Evolutionary conservation across 1,140 invertebrate genomes (phyloP), one percentile per base, ranked within the genome.

Genomic region (Globodera rostochiensis): DNA sequence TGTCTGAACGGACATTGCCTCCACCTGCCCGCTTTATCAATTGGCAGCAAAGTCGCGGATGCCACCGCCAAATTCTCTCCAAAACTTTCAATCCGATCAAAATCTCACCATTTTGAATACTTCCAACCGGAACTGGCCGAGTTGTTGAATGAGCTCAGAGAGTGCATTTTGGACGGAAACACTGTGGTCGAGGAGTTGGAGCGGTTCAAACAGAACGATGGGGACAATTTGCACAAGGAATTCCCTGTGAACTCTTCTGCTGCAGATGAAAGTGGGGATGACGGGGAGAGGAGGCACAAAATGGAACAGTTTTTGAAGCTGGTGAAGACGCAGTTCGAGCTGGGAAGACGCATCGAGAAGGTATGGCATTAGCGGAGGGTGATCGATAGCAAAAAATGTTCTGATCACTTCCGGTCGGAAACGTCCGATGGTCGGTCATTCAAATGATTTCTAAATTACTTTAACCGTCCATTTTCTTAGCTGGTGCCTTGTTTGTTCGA

Each of bases 401-500:
- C 21, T 1, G 13, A 66, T 15, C 13, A 66, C 60, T 15, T 2
- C 60, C 21, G 60, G 3, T 21, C 13, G 60, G 60, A 25, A 25
- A 25, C 25, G 25, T 25, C 25, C 25, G 25, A 25, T 25, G 25
- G 25, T 25, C 25, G 25, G 25, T 25, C 25, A 25, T 25, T 25
- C 25, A 25, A 25, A 25, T 25, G 25, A 25, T 25, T 25, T 25
- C 25, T 25, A 0, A 25, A 25, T 25, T 25, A 9, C 8, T 70
- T 70, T 11, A 11, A n/a, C 6, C n/a, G 36, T 70, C 1, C 67
- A 8, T 70, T 25, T 3, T n/a, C 67, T 70, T n/a, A 71, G 69
- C 36, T 78, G 25, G 70, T 78, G 66, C 76, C 76, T 6, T 78
- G 64, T 53, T 49, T 78, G 66, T 78, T 78, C 70, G 76, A 78